A percentile compares a stretch with the other conserved stretches of the same genome.
These are phyloP conservation scores for Euborellia annulipes DNA, from an alignment of 1,140 invertebrate genomes.

Conservation along the genomic window DNA sequence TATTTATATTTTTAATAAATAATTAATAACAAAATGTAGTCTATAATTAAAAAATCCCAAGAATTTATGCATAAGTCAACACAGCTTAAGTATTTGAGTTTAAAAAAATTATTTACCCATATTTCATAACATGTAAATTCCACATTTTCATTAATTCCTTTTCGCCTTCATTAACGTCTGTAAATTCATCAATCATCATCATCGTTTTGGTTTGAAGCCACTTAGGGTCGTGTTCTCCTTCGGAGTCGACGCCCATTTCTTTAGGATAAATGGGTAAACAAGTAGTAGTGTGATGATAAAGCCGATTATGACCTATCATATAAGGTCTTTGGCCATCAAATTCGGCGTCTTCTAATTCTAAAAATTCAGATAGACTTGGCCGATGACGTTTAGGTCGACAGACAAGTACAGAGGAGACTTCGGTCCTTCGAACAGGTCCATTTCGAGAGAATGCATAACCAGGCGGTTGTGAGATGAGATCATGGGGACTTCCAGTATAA, in stretches of 20 bases:
- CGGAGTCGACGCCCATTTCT: conserved; percentile 85
- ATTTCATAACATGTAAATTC: conserved; percentile 93
- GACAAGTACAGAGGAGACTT: conserved; percentile 77
- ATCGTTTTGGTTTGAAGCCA: conserved; percentile 89
- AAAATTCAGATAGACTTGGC: conserved; percentile 64
- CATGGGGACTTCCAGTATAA: conserved; percentile 86
- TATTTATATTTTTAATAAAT: too few species aligned
- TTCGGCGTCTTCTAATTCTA: conserved; percentile 65
- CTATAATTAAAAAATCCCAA: too few species aligned
- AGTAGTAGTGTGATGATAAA: conserved; percentile 88
- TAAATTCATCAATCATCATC: conserved; percentile 98
- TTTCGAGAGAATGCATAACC: conserved; percentile 48
- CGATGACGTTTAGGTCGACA: conserved; percentile 61
- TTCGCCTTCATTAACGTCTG: conserved; percentile 95
- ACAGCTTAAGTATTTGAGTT: too few species aligned
- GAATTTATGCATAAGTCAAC: too few species aligned
- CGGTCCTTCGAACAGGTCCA: conserved; percentile 68
- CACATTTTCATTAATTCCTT: conserved; percentile 98
- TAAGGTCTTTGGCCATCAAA: conserved; percentile 66
- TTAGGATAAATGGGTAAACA: conserved; percentile 86
- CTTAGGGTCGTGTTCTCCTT: conserved; percentile 84
- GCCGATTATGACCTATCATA: conserved; percentile 74
- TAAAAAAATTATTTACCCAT: conserved; percentile 34
- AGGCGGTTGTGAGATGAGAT: conserved; percentile 57
- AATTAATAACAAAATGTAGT: too few species aligned